phyloP scores from a whole-genome alignment of 1,140 invertebrate genomes.

The Latrodectus geometricus region DNA sequence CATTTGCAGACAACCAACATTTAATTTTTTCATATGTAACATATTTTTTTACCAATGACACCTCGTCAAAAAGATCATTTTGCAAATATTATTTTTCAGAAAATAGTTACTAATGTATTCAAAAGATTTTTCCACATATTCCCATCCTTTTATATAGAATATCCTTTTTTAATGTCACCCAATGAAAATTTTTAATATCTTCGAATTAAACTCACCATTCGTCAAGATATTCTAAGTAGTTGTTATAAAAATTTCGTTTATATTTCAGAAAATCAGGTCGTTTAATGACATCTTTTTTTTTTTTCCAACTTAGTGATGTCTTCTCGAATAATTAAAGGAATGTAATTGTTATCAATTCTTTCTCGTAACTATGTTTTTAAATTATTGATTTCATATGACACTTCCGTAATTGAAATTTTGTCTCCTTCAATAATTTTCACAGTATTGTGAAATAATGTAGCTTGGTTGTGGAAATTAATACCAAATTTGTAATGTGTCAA shows the following conservation, averaged over 20 bases:
- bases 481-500: too few species aligned
- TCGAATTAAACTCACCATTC: not conserved
- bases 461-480: too few species aligned
- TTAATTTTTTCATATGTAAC: slow-evolving; percentile 6
- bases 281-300: slow-evolving; percentile 10
- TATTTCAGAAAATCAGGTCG: slow-evolving; percentile 20
- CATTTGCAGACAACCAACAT: slow-evolving; percentile 23
- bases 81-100: not conserved
- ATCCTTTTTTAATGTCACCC: slow-evolving; percentile 20
- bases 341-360: slow-evolving; percentile 13
- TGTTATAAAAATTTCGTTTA: not conserved
- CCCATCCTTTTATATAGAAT: slow-evolving; percentile 20
- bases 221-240: slow-evolving; percentile 6
- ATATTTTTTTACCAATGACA: too few species aligned
- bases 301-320: slow-evolving; percentile 13
- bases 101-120: not conserved
- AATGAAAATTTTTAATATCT: too few species aligned
- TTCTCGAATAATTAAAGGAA: slow-evolving; percentile 24
- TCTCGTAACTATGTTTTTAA: not conserved
- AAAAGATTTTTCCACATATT: slow-evolving; percentile 11
- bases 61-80: slow-evolving; percentile 4
- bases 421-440: too few species aligned
- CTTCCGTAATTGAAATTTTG: not conserved
- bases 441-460: too few species aligned
- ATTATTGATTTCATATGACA: too few species aligned